Evolutionary conservation across 1,140 invertebrate species (phyloP).

Genomic region (Scaptomyza hsui): DNA sequence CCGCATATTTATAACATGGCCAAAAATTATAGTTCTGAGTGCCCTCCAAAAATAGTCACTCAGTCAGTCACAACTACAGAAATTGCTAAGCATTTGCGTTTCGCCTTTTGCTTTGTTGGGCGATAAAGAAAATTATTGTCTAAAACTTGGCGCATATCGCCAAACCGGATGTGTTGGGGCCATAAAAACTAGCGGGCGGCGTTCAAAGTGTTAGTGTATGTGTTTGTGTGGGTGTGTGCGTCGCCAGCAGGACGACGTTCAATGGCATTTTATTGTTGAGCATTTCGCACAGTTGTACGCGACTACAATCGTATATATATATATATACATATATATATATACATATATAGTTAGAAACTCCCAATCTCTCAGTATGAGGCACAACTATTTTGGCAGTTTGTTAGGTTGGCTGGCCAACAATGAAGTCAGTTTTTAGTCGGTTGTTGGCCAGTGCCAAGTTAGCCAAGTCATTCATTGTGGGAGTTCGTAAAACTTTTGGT

Average conservation of each 20-base stretch:
- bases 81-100: slow-evolving; percentile 64
- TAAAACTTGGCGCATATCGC: slow-evolving; percentile 74
- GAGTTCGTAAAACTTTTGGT: slow-evolving; percentile 65
- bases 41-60: slow-evolving; percentile 9
- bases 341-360: not conserved
- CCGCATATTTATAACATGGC: slow-evolving; percentile 60
- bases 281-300: slow-evolving; percentile 63
- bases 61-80: not conserved
- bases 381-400: slow-evolving; percentile 76
- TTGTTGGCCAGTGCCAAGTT: slow-evolving; percentile 66
- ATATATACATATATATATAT: not conserved
- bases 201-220: slow-evolving; percentile 1
- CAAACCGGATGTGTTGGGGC: slow-evolving; percentile 66
- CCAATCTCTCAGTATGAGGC: not conserved
- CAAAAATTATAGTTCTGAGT: slow-evolving; percentile 41
- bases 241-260: slow-evolving; percentile 58
- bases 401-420: slow-evolving; percentile 68
- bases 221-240: slow-evolving; percentile 29
- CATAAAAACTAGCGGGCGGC: slow-evolving; percentile 74
- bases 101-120: slow-evolving; percentile 57
- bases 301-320: slow-evolving; percentile 8
- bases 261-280: slow-evolving; percentile 71
- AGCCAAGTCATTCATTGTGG: slow-evolving; percentile 50
- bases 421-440: slow-evolving; percentile 73
- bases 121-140: slow-evolving; percentile 73